phyloP scores from a whole-genome alignment of 2,888 invertebrate species.

The Catocala fraxini region DNA sequence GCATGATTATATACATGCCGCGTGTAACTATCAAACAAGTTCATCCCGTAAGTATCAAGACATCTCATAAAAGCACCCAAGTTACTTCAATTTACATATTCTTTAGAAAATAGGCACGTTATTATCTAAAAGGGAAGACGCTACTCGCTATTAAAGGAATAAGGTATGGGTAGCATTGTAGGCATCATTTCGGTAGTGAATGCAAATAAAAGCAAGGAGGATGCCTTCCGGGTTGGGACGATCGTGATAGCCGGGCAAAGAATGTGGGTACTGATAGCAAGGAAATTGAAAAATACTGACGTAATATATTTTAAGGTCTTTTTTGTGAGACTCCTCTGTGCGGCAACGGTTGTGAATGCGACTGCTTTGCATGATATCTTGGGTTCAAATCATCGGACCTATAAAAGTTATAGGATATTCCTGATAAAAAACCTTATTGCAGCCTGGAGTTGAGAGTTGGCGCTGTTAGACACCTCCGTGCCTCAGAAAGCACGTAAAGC shows the following conservation, averaged over 20 bases:
- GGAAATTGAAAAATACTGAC: slow-evolving; percentile 1
- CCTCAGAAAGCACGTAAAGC: no score
- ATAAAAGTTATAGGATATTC: no score
- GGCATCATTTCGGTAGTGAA: slow-evolving; percentile 30
- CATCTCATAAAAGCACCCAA: neutral
- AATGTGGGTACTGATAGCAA: slow-evolving; percentile 31
- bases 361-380: no score
- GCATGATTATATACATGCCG: no score
- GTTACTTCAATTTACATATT: neutral
- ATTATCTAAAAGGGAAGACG: slow-evolving; percentile 21
- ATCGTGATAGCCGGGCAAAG: slow-evolving; percentile 32
- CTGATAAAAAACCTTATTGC: no score
- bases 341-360: no score
- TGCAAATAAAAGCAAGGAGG: slow-evolving; percentile 42
- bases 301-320: no score
- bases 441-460: no score
- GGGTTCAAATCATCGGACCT: no score
- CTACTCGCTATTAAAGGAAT: slow-evolving; percentile 22
- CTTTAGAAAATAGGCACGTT: slow-evolving; percentile 5
- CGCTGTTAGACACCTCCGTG: no score
- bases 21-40: no score
- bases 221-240: slow-evolving; percentile 39
- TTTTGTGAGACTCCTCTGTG: no score
- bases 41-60: neutral
- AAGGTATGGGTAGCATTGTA: slow-evolving; percentile 22